These are phyloP conservation scores for Nemoura dubitans DNA, from an alignment of 2,888 invertebrate species.

Conservation along the genomic window DNA sequence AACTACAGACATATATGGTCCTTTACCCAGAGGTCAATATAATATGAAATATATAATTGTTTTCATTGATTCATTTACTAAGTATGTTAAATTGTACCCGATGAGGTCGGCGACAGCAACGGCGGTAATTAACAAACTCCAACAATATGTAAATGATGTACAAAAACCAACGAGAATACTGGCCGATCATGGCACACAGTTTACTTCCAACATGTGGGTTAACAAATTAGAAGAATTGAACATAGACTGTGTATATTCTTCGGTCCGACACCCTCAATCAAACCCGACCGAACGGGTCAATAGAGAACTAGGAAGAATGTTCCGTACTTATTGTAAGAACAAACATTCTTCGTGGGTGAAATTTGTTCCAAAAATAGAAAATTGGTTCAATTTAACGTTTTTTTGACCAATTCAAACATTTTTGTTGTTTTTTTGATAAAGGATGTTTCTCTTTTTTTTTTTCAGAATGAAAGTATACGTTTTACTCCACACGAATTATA, in stretches of 20 bases:
- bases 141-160: constrained; percentile 13
- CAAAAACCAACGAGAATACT: neutral
- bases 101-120: neutral
- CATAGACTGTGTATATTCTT: too few species aligned
- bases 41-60: neutral
- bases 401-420: too few species aligned
- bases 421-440: too few species aligned
- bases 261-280: constrained; percentile 1
- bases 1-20: too few species aligned
- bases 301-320: constrained; percentile 9
- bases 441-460: too few species aligned
- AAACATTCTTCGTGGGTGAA: too few species aligned
- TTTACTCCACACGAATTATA: too few species aligned
- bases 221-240: neutral
- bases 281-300: constrained; percentile 15
- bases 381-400: too few species aligned
- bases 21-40: too few species aligned
- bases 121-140: neutral
- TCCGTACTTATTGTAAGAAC: neutral
- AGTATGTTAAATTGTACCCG: neutral
- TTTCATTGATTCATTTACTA: constrained; percentile 3
- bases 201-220: neutral
- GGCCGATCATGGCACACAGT: constrained; percentile 18
- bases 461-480: too few species aligned
- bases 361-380: too few species aligned